Evolutionary conservation across 1,140 invertebrate genomes (phyloP).

Genomic region (Leptinotarsa defecta): DNA sequence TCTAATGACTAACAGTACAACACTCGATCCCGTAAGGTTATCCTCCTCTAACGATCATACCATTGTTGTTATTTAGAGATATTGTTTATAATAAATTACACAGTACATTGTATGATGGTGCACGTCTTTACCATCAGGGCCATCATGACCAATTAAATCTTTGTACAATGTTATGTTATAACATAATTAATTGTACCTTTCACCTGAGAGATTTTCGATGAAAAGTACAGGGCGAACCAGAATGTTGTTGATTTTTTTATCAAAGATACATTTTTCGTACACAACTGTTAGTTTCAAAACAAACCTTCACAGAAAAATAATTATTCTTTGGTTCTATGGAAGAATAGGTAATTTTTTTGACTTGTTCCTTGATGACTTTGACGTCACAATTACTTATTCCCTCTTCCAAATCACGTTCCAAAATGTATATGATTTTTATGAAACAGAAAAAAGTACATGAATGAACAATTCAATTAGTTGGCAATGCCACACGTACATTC

Average conservation of each 20-base stretch:
- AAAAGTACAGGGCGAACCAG: not conserved
- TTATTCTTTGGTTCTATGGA: too few species aligned
- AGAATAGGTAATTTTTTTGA: not conserved
- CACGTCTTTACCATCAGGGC: slow-evolving; percentile 50
- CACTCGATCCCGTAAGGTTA: slow-evolving; percentile 16
- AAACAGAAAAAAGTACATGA: too few species aligned
- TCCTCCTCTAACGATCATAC: slow-evolving; percentile 31
- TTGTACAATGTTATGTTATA: slow-evolving; percentile 48
- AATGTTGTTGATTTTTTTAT: too few species aligned
- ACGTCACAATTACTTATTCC: too few species aligned
- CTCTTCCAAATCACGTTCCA: too few species aligned
- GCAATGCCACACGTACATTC: too few species aligned
- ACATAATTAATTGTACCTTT: slow-evolving; percentile 51
- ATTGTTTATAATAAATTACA: slow-evolving; percentile 53
- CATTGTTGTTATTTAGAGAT: slow-evolving; percentile 50
- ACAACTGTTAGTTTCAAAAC: too few species aligned
- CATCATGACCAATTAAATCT: slow-evolving; percentile 50
- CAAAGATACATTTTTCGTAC: too few species aligned
- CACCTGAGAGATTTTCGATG: slow-evolving; percentile 32
- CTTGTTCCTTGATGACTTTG: too few species aligned
- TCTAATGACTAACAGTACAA: slow-evolving; percentile 16
- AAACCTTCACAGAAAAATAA: not conserved
- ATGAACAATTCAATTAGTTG: too few species aligned
- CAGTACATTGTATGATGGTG: slow-evolving; percentile 48
- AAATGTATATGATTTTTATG: too few species aligned